Evolutionary conservation across 1,140 invertebrate genomes (phyloP).

Genomic region (Cherax destructor): DNA sequence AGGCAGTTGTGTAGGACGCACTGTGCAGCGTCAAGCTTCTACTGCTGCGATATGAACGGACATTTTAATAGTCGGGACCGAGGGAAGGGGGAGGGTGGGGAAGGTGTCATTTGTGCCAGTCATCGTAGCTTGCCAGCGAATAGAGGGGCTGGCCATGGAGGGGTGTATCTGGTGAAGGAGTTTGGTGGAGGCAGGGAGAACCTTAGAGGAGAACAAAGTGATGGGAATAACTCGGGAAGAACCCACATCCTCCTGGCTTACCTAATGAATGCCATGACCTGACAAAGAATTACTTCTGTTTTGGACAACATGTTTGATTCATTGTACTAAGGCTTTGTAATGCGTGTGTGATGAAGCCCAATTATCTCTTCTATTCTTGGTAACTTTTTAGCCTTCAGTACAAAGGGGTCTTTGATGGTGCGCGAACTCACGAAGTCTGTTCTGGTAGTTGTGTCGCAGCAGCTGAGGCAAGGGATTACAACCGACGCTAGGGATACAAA

Average conservation of each 20-base stretch:
- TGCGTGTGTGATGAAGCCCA: no score
- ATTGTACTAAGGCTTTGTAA: no score
- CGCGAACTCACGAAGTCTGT: background rate
- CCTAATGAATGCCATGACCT: background rate
- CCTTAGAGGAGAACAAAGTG: background rate
- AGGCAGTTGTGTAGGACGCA: background rate
- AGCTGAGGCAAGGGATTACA: conserved; percentile 2
- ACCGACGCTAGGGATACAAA: background rate
- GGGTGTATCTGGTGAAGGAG: no score
- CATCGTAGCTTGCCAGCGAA: conserved; percentile 15
- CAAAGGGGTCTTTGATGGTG: background rate
- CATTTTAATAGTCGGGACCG: background rate
- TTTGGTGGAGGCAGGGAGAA: background rate
- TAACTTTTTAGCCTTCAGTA: background rate
- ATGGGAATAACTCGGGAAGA: conserved; percentile 13
- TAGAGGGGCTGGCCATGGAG: background rate
- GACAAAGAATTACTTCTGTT: background rate
- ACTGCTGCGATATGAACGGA: background rate
- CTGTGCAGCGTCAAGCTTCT: background rate
- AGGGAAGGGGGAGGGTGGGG: background rate
- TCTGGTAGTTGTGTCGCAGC: background rate
- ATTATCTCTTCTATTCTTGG: background rate
- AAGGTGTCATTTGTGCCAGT: background rate
- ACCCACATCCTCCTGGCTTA: conserved; percentile 42
- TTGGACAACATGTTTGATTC: no score